Evolutionary conservation across 2,113 vertebrate species (phyloP), one percentile per base, ranked within the genome.

Genomic region (Mesembrinibis cayennensis): DNA sequence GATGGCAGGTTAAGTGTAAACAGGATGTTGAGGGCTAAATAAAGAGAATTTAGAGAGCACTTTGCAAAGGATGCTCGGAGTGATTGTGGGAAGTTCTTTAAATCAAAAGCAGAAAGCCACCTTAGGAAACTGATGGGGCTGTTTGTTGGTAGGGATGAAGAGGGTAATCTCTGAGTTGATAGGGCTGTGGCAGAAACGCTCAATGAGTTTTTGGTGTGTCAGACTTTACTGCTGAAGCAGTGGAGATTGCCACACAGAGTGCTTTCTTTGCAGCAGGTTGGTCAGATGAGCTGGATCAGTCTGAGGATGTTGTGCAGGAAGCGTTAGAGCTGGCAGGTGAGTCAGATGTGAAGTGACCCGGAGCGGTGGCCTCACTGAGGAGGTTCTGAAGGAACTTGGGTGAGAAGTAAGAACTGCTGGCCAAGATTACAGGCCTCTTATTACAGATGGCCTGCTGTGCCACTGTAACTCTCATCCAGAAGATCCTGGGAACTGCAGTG

Each of bases 351-450:
- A 61, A 38, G 55, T 78, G 50, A 45, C 11, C 16, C 6, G 1
- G 18, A 71, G 34, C 3, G 0, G 36, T 42, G 6, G 16, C 38
- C 29, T 82, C 0, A 1, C 55, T 1, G 4, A n/a, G 29, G 13
- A 29, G 12, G 3, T 61, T 85, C 76, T 61, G 55, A 47, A 82
- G 50, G 42, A 87, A 20, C 44, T 77, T 2, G 0, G 26, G 21
- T 52, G 45, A 85, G 49, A 69, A 55, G 30, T 38, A 34, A 17
- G 52, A 78, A 40, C 50, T 79, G 42, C 56, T 86, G 62, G 61
- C 59, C 53, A 27, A 21, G 16, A 27, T 34, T 38, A 38, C 38
- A 38, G 38, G 38, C 16, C 6, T 30, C 2, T 76, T 76, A 18
- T 13, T 67, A 27, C 26, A 67, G 67, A 27, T 3, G 7, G 14